Evolutionary conservation across 2,797 vertebrate species (phyloP), one percentile per base, ranked within the genome.

Genomic region (Pipistrellus pipistrellus): DNA sequence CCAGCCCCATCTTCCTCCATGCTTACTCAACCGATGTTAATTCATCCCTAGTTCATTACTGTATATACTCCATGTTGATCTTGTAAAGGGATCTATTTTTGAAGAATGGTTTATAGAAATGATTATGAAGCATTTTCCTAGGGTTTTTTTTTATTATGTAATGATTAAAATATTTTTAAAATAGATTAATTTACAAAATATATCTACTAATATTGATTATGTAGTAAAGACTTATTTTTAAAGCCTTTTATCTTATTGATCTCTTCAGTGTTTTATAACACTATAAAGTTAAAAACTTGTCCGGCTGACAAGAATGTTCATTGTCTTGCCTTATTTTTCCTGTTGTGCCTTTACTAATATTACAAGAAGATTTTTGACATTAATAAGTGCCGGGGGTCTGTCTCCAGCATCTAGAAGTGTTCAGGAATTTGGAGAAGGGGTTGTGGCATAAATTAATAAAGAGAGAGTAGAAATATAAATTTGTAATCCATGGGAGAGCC

Each of bases 41-140:
- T 66, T 66, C 38, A 68, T 81, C 55, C 73, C 46, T 66, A 15
- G 51, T 55, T 55, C 35, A 18, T 83, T 51, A 30, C 14, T 78
- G 2, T 83, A 0, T 41, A 66, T 27, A 9, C 1, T 68, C 27
- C 30, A 66, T 11, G 4, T 2, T 68, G 27, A 35, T 51, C 11
- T 90, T 90, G 8, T 59, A 78, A 83, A 87, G 20, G 62, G 4
- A 64, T 38, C 51, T 69, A 8, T 27, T 59, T 78, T 80, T 35
- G 72, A 80, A 64, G 48, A 84, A 44, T 46, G 71, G 48, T 23
- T 71, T 72, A 30, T 85, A n/a, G 81, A 85, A 85, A 51, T 76
- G 21, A 81, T 53, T 87, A 20, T 71, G 71, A n/a, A 83, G n/a
- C 15, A 41, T 23, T 83, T 83, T 78, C 30, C 48, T 87, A 32